phyloP scores from a whole-genome alignment of 2,113 vertebrate species.

The Channa maculata region DNA sequence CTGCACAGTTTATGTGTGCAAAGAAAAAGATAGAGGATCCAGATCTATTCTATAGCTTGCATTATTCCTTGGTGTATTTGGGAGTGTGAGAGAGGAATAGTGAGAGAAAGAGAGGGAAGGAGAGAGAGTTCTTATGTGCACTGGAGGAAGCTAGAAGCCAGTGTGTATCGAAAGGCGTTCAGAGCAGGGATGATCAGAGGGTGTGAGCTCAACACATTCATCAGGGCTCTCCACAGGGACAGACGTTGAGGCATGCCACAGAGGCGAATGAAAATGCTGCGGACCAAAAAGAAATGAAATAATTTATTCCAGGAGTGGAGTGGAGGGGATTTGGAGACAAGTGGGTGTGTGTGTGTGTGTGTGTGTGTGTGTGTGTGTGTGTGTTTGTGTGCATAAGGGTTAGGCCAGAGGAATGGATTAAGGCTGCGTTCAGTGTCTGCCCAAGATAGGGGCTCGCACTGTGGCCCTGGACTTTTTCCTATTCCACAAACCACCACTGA shows the following conservation, averaged over 20 bases:
- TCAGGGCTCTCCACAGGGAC: conserved; percentile 69
- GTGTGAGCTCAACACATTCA: conserved; percentile 68
- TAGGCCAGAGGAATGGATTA: conserved; percentile 75
- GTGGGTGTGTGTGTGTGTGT: conserved; percentile 44
- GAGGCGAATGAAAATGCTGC: conserved; percentile 60
- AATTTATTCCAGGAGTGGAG: conserved; percentile 77
- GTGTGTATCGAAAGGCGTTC: conserved; percentile 68
- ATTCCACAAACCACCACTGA: conserved; percentile 61
- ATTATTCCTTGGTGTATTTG: conserved; percentile 64
- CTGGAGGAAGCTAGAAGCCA: conserved; percentile 60
- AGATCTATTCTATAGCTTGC: conserved; percentile 57
- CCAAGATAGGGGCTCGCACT: conserved; percentile 55
- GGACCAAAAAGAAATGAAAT: conserved; percentile 68
- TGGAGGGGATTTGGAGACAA: conserved; percentile 69
- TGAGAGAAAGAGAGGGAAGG: conserved; percentile 3
- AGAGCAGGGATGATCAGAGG: conserved; percentile 74
- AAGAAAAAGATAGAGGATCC: conserved; percentile 59
- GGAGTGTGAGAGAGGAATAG: neutral
- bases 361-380: conserved; percentile 44
- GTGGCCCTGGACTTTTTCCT: conserved; percentile 70
- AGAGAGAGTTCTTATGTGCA: conserved; percentile 51
- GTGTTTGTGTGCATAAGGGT: conserved; percentile 48
- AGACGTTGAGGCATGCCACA: conserved; percentile 49
- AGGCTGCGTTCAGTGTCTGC: conserved; percentile 61
- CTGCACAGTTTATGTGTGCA: conserved; percentile 47